Evolutionary conservation across 2,113 vertebrate genomes (phyloP), one percentile per base, ranked within the genome.

Genomic region (Anser brachyrhynchus): DNA sequence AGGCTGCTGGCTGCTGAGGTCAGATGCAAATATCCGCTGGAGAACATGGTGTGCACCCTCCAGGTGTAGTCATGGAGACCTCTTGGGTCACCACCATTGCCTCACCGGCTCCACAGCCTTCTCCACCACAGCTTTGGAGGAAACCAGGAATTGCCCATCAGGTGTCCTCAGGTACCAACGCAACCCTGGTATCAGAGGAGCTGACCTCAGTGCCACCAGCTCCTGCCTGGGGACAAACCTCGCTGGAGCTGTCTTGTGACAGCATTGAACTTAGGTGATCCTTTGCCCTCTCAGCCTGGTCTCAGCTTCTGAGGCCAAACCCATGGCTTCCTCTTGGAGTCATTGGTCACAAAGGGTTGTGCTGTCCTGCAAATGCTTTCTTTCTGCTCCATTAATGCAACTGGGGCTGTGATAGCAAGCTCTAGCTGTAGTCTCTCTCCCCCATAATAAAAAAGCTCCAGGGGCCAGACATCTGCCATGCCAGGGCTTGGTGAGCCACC

Each of bases 1-100:
- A n/a, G 58, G 82, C 39, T 2, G 8, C 22, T n/a, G 39, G 43
- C 28, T 83, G 79, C 71, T 82, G 86, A 77, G 59, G 77, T 81
- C 61, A 90, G 37, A 62, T 71, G 84, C n/a, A 86, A 66, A 62
- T 52, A 64, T 31, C 43, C 7, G 6, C 39, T 2, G 9, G 62
- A 39, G 43, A 51, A 18, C 22, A 14, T 37, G 37, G 41, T 0
- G 0, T 35, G 2, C 39, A 19, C 46, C 25, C 54, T 78, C 25
- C 21, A 55, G 31, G 9, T 44, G 70, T 70, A 26, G 46, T 35
- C 31, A 29, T 21, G 23, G 25, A 83, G 11, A 81, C 44, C 25
- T 70, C 23, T 31, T 22, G 65, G 55, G 65, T 11, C 69, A 74
- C n/a, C 25, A 37, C 31, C 54, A 29, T 15, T 19, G 4, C 28